Percentiles rank a stretch among this genome's conserved stretches.
Conservation (phyloP, 1,140 invertebrate genomes). For the Bombus pascuorum region DNA sequence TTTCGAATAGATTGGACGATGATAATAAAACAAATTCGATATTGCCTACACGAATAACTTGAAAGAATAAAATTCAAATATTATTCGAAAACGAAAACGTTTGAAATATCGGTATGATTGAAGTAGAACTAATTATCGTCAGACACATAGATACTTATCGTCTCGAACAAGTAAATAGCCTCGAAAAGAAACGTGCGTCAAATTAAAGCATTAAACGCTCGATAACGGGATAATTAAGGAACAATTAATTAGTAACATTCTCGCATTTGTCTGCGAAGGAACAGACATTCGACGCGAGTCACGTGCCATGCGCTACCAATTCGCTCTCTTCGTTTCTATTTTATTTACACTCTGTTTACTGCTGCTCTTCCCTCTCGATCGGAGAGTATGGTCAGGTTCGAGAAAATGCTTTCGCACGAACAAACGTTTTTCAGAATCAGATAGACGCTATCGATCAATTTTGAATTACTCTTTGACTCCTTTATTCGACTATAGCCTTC, state of each 20-base stretch:
- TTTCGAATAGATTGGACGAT: too few species aligned
- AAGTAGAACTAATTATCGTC: neutral
- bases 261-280: neutral
- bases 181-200: neutral
- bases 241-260: conserved; percentile 16
- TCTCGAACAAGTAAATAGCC: neutral
- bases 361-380: neutral
- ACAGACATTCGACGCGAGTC: neutral
- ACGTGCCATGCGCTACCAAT: neutral
- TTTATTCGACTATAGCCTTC: neutral
- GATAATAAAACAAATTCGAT: neutral
- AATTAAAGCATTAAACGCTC: neutral
- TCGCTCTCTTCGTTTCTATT: neutral
- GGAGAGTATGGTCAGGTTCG: neutral
- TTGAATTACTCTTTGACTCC: too few species aligned
- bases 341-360: conserved; percentile 14
- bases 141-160: neutral
- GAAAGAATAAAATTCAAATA: neutral
- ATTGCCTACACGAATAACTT: neutral
- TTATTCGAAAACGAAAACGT: neutral
- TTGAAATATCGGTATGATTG: too few species aligned
- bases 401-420: neutral
- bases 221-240: neutral
- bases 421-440: neutral
- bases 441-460: neutral